Evolutionary conservation across 1,140 invertebrate species (phyloP), one percentile per base, ranked within the genome.

Genomic region (Drosophila elegans): DNA sequence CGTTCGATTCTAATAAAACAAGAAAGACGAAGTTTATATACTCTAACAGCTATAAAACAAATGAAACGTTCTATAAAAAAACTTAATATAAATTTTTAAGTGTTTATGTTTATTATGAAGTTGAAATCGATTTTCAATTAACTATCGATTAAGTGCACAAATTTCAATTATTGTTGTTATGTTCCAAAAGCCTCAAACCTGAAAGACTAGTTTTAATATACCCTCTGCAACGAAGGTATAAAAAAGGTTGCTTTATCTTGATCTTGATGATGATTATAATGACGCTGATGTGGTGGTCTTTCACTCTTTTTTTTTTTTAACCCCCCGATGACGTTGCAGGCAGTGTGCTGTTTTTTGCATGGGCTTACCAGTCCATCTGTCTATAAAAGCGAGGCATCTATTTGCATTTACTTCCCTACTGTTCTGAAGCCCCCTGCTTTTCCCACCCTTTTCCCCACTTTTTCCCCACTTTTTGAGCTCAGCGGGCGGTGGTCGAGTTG

Each of bases 351-450:
- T 53, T 56, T 59, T 78, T 61, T 39, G 64, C 52, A 34, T 67
- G 45, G 46, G 12, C 59, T n/a, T 60, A 29, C 44, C 55, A 45
- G 51, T 62, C 56, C 51, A 75, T 81, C 71, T 75, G 55, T 73
- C 52, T 36, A 45, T 48, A 2, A 29, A 48, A 32, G 44, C 61
- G 41, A 36, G 48, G 62, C 74, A 81, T 75, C 56, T 85, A 85
- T 84, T 86, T 85, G 78, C 77, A 85, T 85, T 80, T 59, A 78
- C 41, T 64, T 73, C 53, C 78, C 59, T 38, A 46, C 38, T 16
- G 48, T 13, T 6, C 3, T 13, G 27, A 7, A 16, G 42, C 32
- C 13, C 38, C 38, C 41, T 32, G 29, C 5, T 16, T 2, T 16
- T 42, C 3, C 55, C 27, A 12, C n/a, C 10, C 5, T 16, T 2